Conservation (phyloP, 2,797 vertebrate genomes). For the Sebastes ruberrimus region DNA sequence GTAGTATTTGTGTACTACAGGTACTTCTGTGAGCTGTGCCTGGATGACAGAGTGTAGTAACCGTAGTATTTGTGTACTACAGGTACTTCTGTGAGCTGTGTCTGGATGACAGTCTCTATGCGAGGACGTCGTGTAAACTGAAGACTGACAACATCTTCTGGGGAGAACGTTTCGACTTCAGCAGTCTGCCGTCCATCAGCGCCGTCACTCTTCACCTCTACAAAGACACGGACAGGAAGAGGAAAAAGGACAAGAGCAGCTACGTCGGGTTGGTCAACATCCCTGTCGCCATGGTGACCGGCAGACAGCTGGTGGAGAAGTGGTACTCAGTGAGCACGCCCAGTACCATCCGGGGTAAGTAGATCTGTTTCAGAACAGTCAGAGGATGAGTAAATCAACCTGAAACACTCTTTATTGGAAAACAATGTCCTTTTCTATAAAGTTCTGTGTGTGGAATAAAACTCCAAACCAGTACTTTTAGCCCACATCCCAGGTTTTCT, state of each 20-base stretch:
- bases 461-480: not conserved
- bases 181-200: conserved; percentile 85
- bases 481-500: not conserved
- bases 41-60: conserved; percentile 86
- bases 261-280: conserved; percentile 95
- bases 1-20: conserved; percentile 34
- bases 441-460: too few species aligned
- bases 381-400: too few species aligned
- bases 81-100: conserved; percentile 97
- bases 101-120: conserved; percentile 94
- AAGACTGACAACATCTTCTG: conserved; percentile 97
- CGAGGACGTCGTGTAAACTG: conserved; percentile 95
- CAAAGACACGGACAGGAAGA: conserved; percentile 96
- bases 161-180: conserved; percentile 97
- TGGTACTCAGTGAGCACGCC: conserved; percentile 96
- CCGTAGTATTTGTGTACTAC: not conserved
- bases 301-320: conserved; percentile 93
- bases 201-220: conserved; percentile 95
- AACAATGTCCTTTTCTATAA: too few species aligned
- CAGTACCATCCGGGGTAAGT: conserved; percentile 88
- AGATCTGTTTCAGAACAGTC: not conserved
- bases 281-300: conserved; percentile 86
- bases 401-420: too few species aligned
- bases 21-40: conserved; percentile 97
- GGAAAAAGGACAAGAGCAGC: conserved; percentile 97